These are phyloP conservation scores for Apolygus lucorum DNA, from an alignment of 1,140 invertebrate genomes.

Conservation along the genomic window DNA sequence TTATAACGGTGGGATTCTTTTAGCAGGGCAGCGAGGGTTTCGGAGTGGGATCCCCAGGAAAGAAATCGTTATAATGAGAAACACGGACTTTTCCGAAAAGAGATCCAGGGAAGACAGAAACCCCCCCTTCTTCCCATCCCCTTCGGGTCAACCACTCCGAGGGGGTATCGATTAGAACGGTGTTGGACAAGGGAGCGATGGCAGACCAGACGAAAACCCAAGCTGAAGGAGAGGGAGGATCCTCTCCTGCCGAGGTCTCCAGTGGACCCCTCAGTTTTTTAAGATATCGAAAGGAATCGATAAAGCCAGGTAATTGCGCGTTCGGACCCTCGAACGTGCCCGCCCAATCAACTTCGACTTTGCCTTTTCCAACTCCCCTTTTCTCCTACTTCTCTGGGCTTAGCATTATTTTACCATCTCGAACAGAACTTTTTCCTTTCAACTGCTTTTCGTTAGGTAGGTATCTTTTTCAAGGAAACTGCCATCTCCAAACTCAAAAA, in stretches of 20 bases:
- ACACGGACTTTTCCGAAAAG: too few species aligned
- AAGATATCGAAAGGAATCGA: constrained; percentile 16
- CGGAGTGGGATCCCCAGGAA: too few species aligned
- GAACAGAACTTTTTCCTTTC: neutral
- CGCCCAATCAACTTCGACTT: neutral
- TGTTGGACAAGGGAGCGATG: constrained; percentile 12
- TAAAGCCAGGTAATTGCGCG: constrained; percentile 16
- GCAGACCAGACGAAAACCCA: neutral
- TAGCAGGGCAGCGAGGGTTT: too few species aligned
- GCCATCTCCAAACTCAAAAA: too few species aligned
- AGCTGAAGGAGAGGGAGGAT: neutral
- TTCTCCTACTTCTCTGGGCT: neutral
- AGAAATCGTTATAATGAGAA: too few species aligned
- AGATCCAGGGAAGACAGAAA: neutral
- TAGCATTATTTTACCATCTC: neutral
- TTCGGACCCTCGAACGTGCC: neutral
- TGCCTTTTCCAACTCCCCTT: neutral
- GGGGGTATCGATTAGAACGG: constrained; percentile 1
- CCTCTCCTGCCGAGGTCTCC: neutral
- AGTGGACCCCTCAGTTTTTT: constrained; percentile 12
- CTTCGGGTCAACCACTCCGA: neutral
- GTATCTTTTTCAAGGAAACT: too few species aligned
- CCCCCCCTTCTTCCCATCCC: neutral
- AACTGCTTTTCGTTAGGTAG: too few species aligned
- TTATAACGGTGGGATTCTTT: too few species aligned